These are phyloP conservation scores for Diabrotica undecimpunctata DNA, from an alignment of 1,140 invertebrate genomes.

Conservation along the genomic window DNA sequence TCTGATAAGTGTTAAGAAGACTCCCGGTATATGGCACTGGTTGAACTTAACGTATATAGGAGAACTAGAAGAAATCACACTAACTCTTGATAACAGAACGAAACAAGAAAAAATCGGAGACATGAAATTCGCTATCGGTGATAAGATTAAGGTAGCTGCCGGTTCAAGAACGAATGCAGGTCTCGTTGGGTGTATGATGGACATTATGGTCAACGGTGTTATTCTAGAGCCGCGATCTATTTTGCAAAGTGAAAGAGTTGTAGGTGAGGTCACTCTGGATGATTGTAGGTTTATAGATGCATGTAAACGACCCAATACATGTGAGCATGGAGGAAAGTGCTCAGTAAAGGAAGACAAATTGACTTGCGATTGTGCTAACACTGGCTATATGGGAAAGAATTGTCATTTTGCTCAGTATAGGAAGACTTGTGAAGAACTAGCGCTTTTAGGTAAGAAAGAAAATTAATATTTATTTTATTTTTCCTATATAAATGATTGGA, in stretches of 20 bases:
- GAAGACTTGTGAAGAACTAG: slow-evolving; percentile 88
- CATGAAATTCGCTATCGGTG: slow-evolving; percentile 52
- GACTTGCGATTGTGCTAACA: slow-evolving; percentile 83
- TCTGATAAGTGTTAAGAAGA: slow-evolving; percentile 72
- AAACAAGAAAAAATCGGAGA: slow-evolving; percentile 53
- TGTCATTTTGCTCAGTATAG: slow-evolving; percentile 89
- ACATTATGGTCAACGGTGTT: slow-evolving; percentile 77
- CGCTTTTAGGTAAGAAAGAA: slow-evolving; percentile 59
- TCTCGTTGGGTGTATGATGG: slow-evolving; percentile 85
- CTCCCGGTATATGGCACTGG: slow-evolving; percentile 73
- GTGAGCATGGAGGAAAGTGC: slow-evolving; percentile 86
- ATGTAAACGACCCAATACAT: slow-evolving; percentile 82
- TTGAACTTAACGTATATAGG: slow-evolving; percentile 67
- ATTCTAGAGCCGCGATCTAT: slow-evolving; percentile 72
- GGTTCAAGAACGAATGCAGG: slow-evolving; percentile 66
- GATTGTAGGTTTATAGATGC: slow-evolving; percentile 89
- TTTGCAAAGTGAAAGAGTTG: slow-evolving; percentile 73
- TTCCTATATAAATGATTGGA: too few species aligned
- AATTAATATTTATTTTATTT: neutral
- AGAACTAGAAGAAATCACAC: slow-evolving; percentile 65
- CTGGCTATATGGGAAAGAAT: slow-evolving; percentile 84
- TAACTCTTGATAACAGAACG: slow-evolving; percentile 71
- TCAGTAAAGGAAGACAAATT: slow-evolving; percentile 82
- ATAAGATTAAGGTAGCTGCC: slow-evolving; percentile 70
- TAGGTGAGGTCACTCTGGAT: slow-evolving; percentile 85